Evolutionary conservation across 2,113 vertebrate genomes (phyloP).

Genomic region (Ia io): DNA sequence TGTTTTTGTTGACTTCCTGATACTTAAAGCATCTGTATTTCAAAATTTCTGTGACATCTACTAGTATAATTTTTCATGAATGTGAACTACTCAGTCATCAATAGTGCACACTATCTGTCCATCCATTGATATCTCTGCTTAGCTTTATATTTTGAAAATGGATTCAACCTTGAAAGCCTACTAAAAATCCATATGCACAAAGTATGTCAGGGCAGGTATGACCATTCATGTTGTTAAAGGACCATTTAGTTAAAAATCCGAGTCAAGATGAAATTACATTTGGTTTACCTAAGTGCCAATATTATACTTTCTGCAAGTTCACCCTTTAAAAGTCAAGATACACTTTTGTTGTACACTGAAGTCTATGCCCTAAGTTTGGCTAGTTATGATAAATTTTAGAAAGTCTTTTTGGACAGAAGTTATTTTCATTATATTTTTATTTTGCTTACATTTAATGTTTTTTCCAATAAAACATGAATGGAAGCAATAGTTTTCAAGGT

Average conservation of each 20-base stretch:
- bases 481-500: background rate
- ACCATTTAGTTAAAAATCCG: background rate
- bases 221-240: background rate
- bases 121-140: background rate
- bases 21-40: background rate
- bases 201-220: background rate
- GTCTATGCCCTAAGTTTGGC: background rate
- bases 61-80: background rate
- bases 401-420: background rate
- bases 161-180: background rate
- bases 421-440: background rate
- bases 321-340: slow-evolving; percentile 5
- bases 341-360: background rate
- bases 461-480: background rate
- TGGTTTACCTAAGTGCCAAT: background rate
- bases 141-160: background rate
- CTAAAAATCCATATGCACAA: background rate
- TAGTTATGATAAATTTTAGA: background rate
- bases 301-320: background rate
- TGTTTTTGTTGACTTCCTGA: background rate
- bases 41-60: background rate
- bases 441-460: background rate
- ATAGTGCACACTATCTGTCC: background rate
- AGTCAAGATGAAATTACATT: background rate
- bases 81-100: background rate